Percentiles rank a stretch among this genome's conserved stretches.
These are phyloP conservation scores for Lymantria monacha DNA, from an alignment of 2,888 invertebrate genomes.

Conservation along the genomic window DNA sequence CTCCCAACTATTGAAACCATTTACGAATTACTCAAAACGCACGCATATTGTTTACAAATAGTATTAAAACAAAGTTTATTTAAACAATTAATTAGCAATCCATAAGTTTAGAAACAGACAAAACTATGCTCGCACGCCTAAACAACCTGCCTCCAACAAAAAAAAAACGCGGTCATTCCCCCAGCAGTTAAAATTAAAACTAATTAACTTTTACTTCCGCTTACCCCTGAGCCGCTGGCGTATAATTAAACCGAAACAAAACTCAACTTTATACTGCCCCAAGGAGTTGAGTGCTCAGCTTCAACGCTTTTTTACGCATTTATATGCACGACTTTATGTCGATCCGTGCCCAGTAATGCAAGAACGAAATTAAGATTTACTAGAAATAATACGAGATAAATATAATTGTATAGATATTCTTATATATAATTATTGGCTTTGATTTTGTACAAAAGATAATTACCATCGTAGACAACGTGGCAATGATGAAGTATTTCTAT, in stretches of 20 bases:
- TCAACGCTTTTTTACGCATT: slow-evolving; percentile 27
- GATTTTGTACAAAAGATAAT: too few relatives aligned
- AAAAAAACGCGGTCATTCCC: slow-evolving; percentile 27
- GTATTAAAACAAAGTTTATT: neutral
- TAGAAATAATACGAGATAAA: slow-evolving; percentile 4
- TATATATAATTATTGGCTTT: too few relatives aligned
- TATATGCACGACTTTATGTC: slow-evolving; percentile 29
- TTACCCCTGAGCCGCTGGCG: slow-evolving; percentile 49
- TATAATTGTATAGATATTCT: slow-evolving; percentile 4
- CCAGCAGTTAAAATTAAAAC: slow-evolving; percentile 69
- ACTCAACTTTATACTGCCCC: slow-evolving; percentile 64
- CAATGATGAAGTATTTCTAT: too few relatives aligned
- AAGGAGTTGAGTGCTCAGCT: slow-evolving; percentile 43
- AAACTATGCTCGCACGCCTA: slow-evolving; percentile 4
- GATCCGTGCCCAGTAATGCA: slow-evolving; percentile 22
- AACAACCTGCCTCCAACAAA: slow-evolving; percentile 2
- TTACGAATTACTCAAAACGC: too few relatives aligned
- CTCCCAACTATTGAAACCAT: too few relatives aligned
- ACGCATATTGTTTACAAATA: too few relatives aligned
- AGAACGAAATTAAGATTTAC: slow-evolving; percentile 26
- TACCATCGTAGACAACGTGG: too few relatives aligned
- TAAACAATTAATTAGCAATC: slow-evolving; percentile 10
- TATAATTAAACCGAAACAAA: slow-evolving; percentile 74
- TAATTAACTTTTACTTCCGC: slow-evolving; percentile 71
- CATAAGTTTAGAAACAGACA: slow-evolving; percentile 1